Evolutionary conservation across 2,113 vertebrate species (phyloP), one percentile per base, ranked within the genome.

Genomic region (Myocastor coypus): DNA sequence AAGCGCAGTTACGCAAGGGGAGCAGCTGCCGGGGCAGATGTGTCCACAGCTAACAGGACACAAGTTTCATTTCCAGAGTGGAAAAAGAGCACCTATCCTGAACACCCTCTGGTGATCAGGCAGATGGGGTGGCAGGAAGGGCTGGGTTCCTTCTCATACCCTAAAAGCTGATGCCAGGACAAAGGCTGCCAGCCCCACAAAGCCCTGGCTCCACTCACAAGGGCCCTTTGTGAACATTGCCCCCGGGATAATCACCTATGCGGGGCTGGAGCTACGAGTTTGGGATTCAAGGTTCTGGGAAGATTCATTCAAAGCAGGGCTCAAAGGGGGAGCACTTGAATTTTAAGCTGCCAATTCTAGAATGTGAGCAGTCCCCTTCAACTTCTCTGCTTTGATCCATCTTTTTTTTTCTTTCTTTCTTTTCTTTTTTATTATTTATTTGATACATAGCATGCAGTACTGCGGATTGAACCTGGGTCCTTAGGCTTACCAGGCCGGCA

Each of bases 21-120:
- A 93, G 89, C 95, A 96, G 97, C 97, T 97, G 97, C 86, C 83
- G 32, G 0, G 1, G 92, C 98, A 98, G 97, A 98, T 98, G 97
- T 95, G 92, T 95, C 84, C 90, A 50, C 69, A 94, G 95, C 95
- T 96, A 97, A 98, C 97, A 94, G 82, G 80, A 87, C 81, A 91
- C 28, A 83, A 98, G 98, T 98, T 99, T 98, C 98, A 97, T 98
- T 98, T 98, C 98, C 98, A 98, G 94, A 83, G 92, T 86, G 52
- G 40, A 61, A 85, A 98, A 87, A 71, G 59, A 97, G 71, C 4
- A 89, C 75, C 50, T 68, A 83, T 95, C 55, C 59, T 81, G 30
- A 34, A 32, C 4, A 32, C 19, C 17, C 85, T 93, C 85, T 17
- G 13, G 11, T 16, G 9, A 30, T 40, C 69, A 52, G 52, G 37